A percentile compares a stretch with the other conserved stretches of the same genome.
Evolutionary conservation across 2,888 invertebrate species (phyloP).

Genomic region (Rotaria magnacalcarata): DNA sequence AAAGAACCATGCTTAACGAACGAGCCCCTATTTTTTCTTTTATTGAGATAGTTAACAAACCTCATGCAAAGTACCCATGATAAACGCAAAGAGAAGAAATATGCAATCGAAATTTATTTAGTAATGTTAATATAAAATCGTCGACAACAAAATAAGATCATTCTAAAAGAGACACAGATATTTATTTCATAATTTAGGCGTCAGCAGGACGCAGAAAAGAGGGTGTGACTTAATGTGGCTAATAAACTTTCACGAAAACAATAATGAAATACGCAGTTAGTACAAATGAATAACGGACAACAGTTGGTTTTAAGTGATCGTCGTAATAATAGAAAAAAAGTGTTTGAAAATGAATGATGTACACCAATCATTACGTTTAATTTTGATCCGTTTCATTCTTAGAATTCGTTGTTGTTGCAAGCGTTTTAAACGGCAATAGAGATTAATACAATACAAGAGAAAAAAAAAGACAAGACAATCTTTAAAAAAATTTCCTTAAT

Average conservation of each 20-base stretch:
- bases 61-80: neutral
- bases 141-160: neutral
- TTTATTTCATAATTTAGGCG: neutral
- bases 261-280: neutral
- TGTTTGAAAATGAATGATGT: no score
- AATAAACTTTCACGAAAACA: neutral
- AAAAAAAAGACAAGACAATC: neutral
- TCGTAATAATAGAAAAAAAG: neutral
- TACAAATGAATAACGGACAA: neutral
- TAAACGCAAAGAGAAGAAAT: neutral
- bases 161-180: neutral
- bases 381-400: neutral
- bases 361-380: no score
- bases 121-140: neutral
- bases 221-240: neutral
- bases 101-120: neutral
- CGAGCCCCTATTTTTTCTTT: neutral
- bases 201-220: neutral
- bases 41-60: neutral
- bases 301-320: neutral
- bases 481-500: neutral
- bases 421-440: neutral
- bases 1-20: neutral
- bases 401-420: neutral
- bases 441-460: neutral